Evolutionary conservation across 30 jellyfish, hydroid and myxozoan genomes (phyloP).

Genomic region (Morbakka virulenta): DNA sequence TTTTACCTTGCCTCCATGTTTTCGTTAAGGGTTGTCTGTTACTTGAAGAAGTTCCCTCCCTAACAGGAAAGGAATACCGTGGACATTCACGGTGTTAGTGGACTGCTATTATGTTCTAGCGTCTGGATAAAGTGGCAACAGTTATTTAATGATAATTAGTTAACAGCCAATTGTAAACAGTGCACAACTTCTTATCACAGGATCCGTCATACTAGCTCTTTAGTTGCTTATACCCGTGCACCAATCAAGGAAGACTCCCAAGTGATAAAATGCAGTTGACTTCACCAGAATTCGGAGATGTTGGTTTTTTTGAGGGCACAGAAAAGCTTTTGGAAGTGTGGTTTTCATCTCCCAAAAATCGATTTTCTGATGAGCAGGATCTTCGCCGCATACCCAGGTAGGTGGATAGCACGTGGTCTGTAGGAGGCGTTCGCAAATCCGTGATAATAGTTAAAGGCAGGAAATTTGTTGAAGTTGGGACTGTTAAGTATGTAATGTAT

Average conservation of each 20-base stretch:
- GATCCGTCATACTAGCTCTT: too few species aligned
- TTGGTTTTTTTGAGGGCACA: constrained; percentile 91
- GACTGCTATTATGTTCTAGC: constrained; percentile 78
- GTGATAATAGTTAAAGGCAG: not conserved
- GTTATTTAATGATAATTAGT: constrained; percentile 18
- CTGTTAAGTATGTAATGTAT: too few species aligned
- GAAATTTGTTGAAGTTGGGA: too few species aligned
- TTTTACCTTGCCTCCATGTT: constrained; percentile 10
- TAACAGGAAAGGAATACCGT: constrained; percentile 59
- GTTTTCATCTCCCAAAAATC: constrained; percentile 38
- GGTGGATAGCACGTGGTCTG: not conserved
- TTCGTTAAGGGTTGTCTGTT: constrained; percentile 30
- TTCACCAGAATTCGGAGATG: constrained; percentile 24
- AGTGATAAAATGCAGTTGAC: constrained; percentile 34
- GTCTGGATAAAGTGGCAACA: constrained; percentile 37
- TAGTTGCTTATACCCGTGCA: too few species aligned
- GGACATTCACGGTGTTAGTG: constrained; percentile 29
- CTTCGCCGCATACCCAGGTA: constrained; percentile 83
- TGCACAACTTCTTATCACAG: not conserved
- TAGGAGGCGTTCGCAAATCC: not conserved
- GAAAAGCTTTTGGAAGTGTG: constrained; percentile 90
- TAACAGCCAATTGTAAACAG: not conserved
- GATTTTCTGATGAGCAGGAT: constrained; percentile 13
- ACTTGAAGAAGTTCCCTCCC: constrained; percentile 86
- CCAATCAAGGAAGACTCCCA: not conserved